Evolutionary conservation across 2,113 vertebrate species (phyloP).

Genomic region (Sebastes schlegelii): DNA sequence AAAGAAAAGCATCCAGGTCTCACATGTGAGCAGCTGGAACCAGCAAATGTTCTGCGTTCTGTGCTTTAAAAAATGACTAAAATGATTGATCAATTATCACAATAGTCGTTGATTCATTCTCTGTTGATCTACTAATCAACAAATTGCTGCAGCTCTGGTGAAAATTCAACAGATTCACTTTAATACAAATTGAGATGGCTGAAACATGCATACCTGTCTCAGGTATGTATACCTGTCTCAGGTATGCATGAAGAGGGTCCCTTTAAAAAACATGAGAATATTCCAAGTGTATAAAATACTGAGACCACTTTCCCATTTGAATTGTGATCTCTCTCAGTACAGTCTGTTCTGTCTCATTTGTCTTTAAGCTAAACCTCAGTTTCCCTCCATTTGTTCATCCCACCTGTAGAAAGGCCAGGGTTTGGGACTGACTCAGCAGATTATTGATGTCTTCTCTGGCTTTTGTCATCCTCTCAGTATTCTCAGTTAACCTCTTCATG

Average conservation of each 20-base stretch:
- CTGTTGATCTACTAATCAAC: background rate
- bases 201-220: background rate
- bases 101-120: background rate
- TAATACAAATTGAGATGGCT: background rate
- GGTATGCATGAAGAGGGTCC: background rate
- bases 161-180: background rate
- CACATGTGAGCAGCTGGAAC: background rate
- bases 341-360: background rate
- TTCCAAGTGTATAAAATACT: background rate
- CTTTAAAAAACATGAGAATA: background rate
- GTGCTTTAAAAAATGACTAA: too few relatives aligned
- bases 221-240: background rate
- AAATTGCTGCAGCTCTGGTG: background rate
- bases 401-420: constrained; percentile 90
- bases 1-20: background rate
- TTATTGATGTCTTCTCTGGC: constrained; percentile 79
- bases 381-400: rapidly evolving
- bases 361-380: background rate
- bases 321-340: background rate
- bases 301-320: background rate
- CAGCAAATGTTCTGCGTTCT: too few relatives aligned
- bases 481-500: constrained; percentile 78
- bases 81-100: too few relatives aligned
- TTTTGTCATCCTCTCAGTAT: constrained; percentile 81
- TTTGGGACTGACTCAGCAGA: constrained; percentile 80